Base-by-base conservation (phyloP, 1,140 invertebrate genomes). In the Dufourea novaeangliae region DNA sequence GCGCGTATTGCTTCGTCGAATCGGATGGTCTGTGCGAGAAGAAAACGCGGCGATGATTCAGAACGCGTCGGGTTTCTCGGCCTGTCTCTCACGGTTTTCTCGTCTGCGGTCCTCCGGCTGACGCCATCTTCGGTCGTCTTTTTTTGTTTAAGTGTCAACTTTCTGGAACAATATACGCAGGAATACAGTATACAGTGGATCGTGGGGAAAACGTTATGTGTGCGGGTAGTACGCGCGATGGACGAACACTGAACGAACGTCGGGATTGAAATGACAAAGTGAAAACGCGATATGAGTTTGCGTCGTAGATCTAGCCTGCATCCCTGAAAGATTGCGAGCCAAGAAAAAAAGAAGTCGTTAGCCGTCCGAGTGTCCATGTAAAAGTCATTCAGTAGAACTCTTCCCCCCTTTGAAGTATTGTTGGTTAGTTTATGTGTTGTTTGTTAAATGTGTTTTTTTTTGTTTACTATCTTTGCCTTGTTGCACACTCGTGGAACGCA, bases 391-490 rank as follows among this genome's bases (percentile, higher is more conserved):
- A 61, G 74, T 87, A 79, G 78, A 82, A 84, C 68, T 78, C 82
- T 79, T 84, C 61, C 79, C n/a, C 46, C 69, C 79, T 70, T 82
- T 69, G 46, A 72, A 78, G 67, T 79, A 78, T 78, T 87, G 82
- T 88, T 87, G 87, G 87, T 88, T 88, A 88, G 87, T 87, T 84
- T 71, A 79, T 37, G 79, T 85, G 84, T 72, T 73, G 82, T 84
- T 86, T 87, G 44, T 64, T 83, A 76, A 79, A 79, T 85, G 73
- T 77, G 64, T 73, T 78, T 50, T n/a, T 72, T 56, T 34, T 39
- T 72, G 32, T 20, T 32, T 78, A n/a, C n/a, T n/a, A n/a, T n/a
- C n/a, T n/a, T n/a, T n/a, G n/a, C 44, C 37, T 34, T 50, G 37
- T 76, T 68, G 57, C 78, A 62, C 56, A 39, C 25, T n/a, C 57